These are phyloP conservation scores for Paraescarpia echinospica DNA, from an alignment of 1,140 invertebrate genomes.

Conservation along the genomic window DNA sequence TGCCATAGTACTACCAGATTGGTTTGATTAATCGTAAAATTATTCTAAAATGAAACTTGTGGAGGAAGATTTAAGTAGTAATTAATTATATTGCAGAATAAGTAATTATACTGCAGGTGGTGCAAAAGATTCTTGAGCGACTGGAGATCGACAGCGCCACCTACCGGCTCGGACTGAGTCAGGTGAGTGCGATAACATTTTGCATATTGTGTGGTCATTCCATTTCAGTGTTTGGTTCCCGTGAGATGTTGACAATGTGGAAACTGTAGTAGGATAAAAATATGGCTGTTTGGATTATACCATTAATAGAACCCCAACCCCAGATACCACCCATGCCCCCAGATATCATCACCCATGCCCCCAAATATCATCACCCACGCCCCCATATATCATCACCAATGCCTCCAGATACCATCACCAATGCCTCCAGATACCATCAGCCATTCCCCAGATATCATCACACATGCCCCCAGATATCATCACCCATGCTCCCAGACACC, in stretches of 20 bases:
- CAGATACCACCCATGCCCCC: neutral
- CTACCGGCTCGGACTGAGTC: constrained; percentile 86
- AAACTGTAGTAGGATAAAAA: neutral
- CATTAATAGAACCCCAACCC: neutral
- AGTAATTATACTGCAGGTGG: constrained; percentile 63
- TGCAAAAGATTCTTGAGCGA: constrained; percentile 79
- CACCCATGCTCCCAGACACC: neutral
- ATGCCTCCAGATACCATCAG: neutral
- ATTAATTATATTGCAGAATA: constrained; percentile 59
- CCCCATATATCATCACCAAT: neutral
- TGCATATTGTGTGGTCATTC: neutral
- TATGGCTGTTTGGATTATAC: too few species aligned
- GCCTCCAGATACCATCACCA: neutral
- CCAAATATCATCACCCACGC: neutral
- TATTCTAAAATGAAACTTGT: too few species aligned
- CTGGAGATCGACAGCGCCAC: constrained; percentile 83
- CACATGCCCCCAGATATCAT: neutral
- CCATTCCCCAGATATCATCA: neutral
- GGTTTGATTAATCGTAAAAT: too few species aligned
- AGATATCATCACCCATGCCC: neutral
- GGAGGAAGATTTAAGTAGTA: neutral
- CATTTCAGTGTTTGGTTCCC: neutral
- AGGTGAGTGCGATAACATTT: constrained; percentile 66
- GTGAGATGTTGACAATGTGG: neutral
- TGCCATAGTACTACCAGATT: too few species aligned